Conservation (phyloP, 30 jellyfish, hydroid and myxozoan genomes). For the Haliclystus octoradiatus region DNA sequence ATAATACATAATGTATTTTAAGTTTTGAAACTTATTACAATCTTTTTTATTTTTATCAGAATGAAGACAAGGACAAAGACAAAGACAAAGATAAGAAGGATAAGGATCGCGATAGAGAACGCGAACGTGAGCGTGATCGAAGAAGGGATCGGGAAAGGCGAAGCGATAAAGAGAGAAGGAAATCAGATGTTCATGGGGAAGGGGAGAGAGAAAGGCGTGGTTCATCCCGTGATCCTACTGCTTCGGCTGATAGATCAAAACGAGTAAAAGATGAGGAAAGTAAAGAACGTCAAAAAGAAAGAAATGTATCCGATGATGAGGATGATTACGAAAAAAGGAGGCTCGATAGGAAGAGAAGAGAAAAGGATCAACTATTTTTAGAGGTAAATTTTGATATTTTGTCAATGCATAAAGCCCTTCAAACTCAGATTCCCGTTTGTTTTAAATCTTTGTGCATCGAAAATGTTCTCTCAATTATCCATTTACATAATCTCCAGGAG, state of each 20-base stretch:
- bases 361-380: slow-evolving; percentile 46
- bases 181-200: slow-evolving; percentile 44
- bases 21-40: too few species aligned
- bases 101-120: slow-evolving; percentile 36
- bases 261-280: not conserved
- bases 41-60: slow-evolving; percentile 2
- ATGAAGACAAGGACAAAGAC: slow-evolving; percentile 12
- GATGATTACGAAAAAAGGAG: slow-evolving; percentile 79
- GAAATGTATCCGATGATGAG: slow-evolving; percentile 62
- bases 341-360: slow-evolving; percentile 71
- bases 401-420: too few species aligned
- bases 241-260: not conserved
- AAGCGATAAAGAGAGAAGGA: slow-evolving; percentile 24
- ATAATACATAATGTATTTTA: too few species aligned
- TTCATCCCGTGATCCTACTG: not conserved
- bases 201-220: slow-evolving; percentile 14
- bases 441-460: too few species aligned
- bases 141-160: slow-evolving; percentile 27
- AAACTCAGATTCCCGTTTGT: too few species aligned
- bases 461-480: too few species aligned
- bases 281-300: not conserved
- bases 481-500: too few species aligned
- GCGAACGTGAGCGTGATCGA: slow-evolving; percentile 72
- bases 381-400: slow-evolving; percentile 39
- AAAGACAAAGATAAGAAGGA: slow-evolving; percentile 15